Percentiles rank a stretch among this genome's conserved stretches.
Evolutionary conservation across 1,140 invertebrate species (phyloP).

Genomic region (Bombus turneri): DNA sequence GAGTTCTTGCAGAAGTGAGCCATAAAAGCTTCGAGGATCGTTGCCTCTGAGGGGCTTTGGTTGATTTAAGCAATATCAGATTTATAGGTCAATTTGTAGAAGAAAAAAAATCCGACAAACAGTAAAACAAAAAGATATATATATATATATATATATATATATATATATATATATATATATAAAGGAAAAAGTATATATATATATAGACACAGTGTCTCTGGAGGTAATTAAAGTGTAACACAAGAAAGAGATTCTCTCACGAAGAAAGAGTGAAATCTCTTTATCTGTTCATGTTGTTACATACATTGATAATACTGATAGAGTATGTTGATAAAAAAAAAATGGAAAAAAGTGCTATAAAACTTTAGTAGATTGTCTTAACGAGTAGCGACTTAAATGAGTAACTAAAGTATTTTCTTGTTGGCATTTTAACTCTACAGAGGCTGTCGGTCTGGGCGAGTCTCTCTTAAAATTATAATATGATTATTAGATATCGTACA

Average conservation of each 20-base stretch:
- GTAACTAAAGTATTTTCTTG: constrained; percentile 78
- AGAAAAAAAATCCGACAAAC: constrained; percentile 62
- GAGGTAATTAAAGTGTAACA: constrained; percentile 22
- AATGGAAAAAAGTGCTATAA: constrained; percentile 69
- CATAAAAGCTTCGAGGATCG: constrained; percentile 69
- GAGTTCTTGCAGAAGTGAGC: constrained; percentile 63
- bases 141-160: no score
- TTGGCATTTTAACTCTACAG: constrained; percentile 79
- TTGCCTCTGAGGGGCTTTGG: constrained; percentile 82
- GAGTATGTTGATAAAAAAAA: constrained; percentile 62
- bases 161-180: constrained; percentile 24
- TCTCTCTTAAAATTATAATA: constrained; percentile 66
- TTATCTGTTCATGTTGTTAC: constrained; percentile 77
- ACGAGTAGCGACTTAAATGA: constrained; percentile 65
- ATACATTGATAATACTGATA: constrained; percentile 75
- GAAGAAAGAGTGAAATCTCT: constrained; percentile 43
- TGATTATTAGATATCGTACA: constrained; percentile 45
- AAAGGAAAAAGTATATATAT: neutral
- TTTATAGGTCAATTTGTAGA: constrained; percentile 83
- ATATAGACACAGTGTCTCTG: constrained; percentile 24
- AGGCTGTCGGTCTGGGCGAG: constrained; percentile 71
- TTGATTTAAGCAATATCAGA: constrained; percentile 83
- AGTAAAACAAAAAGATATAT: constrained; percentile 53
- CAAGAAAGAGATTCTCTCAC: neutral
- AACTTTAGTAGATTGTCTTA: constrained; percentile 77